A percentile compares a stretch with the other conserved stretches of the same genome.
phyloP scores from a whole-genome alignment of 2,797 vertebrate genomes.

The Petrocephalus schoutedeni region DNA sequence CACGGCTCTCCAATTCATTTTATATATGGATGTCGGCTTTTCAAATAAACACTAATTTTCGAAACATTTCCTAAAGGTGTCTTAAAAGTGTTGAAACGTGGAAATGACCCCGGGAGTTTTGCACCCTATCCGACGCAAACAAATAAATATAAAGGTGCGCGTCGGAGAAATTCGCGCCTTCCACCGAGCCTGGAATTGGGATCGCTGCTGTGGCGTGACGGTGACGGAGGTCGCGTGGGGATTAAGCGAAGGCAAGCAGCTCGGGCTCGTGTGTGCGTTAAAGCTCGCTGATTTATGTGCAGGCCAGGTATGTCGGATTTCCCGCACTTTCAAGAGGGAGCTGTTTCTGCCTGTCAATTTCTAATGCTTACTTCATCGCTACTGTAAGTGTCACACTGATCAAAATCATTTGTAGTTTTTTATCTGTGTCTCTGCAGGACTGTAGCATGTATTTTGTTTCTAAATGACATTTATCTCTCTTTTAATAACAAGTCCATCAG shows the following conservation, averaged over 20 bases:
- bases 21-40: no score
- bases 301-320: neutral
- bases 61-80: no score
- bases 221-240: no score
- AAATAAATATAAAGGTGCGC: neutral
- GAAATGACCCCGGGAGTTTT: neutral
- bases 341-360: neutral
- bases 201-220: neutral
- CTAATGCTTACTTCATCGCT: neutral
- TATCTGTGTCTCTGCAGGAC: neutral
- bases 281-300: neutral
- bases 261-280: neutral
- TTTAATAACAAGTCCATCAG: neutral
- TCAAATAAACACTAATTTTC: no score
- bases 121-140: neutral
- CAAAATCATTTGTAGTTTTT: neutral
- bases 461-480: neutral
- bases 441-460: neutral
- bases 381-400: neutral
- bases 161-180: neutral
- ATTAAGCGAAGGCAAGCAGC: neutral
- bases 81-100: neutral
- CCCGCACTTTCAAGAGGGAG: neutral
- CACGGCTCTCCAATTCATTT: no score
- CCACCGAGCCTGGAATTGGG: neutral